phyloP scores from a whole-genome alignment of 2,888 invertebrate species.

The Villa cingulata region DNA sequence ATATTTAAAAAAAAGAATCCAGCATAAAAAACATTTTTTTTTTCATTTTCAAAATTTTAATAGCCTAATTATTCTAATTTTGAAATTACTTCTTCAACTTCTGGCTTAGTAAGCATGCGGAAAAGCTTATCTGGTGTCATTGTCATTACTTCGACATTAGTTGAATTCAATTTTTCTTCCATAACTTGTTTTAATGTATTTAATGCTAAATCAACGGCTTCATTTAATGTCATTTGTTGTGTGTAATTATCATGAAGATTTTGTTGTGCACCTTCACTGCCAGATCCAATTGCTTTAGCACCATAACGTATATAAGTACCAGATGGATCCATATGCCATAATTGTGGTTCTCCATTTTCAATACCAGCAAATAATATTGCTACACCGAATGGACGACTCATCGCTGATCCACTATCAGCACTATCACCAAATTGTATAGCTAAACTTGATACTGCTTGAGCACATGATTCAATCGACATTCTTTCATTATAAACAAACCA shows the following conservation, averaged over 20 bases:
- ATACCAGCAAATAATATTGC: conserved; percentile 90
- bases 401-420: conserved; percentile 85
- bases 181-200: conserved; percentile 97
- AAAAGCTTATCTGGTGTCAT: conserved; percentile 74
- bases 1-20: too few species aligned
- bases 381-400: conserved; percentile 97
- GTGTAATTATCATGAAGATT: conserved; percentile 62
- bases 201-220: conserved; percentile 81
- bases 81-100: conserved; percentile 79
- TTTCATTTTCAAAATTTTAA: too few species aligned
- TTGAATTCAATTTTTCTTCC: conserved; percentile 96
- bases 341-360: conserved; percentile 85
- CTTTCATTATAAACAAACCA: conserved; percentile 96
- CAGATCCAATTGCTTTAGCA: conserved; percentile 98
- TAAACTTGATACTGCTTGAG: conserved; percentile 94
- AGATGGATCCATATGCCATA: conserved; percentile 98
- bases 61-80: conserved; percentile 45
- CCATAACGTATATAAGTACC: conserved; percentile 97
- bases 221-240: conserved; percentile 82
- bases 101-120: conserved; percentile 80
- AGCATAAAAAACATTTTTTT: too few species aligned
- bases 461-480: conserved; percentile 95
- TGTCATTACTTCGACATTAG: conserved; percentile 94
- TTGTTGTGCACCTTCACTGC: conserved; percentile 98
- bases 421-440: conserved; percentile 99